Base-by-base conservation (phyloP, 2,888 invertebrate species). In the Himalopsyche japonica region DNA sequence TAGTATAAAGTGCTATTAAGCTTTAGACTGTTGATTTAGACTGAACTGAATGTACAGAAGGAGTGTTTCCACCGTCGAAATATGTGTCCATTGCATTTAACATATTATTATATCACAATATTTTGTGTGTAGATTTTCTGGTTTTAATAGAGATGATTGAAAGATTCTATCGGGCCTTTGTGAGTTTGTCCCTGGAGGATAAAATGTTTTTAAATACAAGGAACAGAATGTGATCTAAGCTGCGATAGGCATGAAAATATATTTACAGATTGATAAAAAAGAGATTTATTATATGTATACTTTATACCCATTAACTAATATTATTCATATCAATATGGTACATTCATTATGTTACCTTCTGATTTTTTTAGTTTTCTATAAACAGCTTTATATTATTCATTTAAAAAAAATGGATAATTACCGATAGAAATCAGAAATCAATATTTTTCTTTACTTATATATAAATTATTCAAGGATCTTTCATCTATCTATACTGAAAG, bases 1-100 rank as follows among this genome's bases (percentile, higher is more conserved):
- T 85, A 85, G 85, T 76, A 82, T 82, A 82, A 82, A 80, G 83
- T 80, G 80, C 85, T 82, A 82, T 78, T 37, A 82, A 81, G 82
- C 82, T 85, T 84, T 85, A 85, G 85, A 82, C 79, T 82, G 82
- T 79, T 79, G 82, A 57, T 47, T 82, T 82, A 82, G 82, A 85
- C 85, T 85, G 85, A 85, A 82, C 43, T 30, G 84, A 79, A 57
- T 77, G 64, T 82, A 84, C 82, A 79, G 27, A 82, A 32, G 27
- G 78, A 57, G 81, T 76, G 48, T 32, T 34, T 81, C 76, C 76
- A 76, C 76, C 81, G 76, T 81, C 70, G 27, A 70, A 30, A 70
- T 70, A 70, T 70, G 27, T 30, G 70, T 70, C 70, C 70, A 70
- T 70, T 30, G 70, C 70, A 70, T 70, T 70, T 70, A 70, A 24